Conservation (phyloP, 37 sponge, comb jelly and placozoan genomes). For the Oscarella lobularis region DNA sequence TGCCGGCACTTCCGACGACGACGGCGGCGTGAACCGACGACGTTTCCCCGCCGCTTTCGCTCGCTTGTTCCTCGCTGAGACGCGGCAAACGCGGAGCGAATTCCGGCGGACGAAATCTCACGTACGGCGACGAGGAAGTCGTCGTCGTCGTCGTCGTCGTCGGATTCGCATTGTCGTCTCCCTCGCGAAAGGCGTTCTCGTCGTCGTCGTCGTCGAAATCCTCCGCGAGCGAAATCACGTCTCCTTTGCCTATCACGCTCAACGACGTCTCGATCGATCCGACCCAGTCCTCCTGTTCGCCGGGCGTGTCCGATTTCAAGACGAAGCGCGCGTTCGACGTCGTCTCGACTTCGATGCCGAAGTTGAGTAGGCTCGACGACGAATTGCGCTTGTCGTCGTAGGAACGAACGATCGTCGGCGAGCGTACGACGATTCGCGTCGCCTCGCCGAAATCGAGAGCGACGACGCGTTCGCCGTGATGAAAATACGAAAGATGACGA, state of each 20-base stretch:
- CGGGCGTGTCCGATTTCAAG: constrained; percentile 8
- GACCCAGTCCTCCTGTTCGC: constrained; percentile 4
- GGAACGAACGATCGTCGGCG: not conserved
- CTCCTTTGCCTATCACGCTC: not conserved
- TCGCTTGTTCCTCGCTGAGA: not conserved
- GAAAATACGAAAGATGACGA: not conserved
- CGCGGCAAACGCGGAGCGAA: not conserved
- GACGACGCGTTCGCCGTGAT: not conserved
- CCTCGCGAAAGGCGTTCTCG: not conserved
- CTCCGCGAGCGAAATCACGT: not conserved
- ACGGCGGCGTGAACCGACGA: not conserved
- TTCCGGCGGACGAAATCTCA: not conserved
- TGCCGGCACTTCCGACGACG: not conserved
- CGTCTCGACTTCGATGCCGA: not conserved
- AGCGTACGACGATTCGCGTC: not conserved
- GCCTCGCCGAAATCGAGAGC: not conserved
- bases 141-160: not conserved
- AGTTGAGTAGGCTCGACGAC: not conserved
- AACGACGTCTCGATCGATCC: not conserved
- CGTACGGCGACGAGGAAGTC: not conserved
- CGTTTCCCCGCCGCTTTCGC: not conserved
- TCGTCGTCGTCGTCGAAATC: not conserved
- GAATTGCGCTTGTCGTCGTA: not conserved
- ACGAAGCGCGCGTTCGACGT: not conserved
- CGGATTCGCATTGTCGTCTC: not conserved